phyloP scores from a whole-genome alignment of 2,888 invertebrate genomes.

The Tineola bisselliella region DNA sequence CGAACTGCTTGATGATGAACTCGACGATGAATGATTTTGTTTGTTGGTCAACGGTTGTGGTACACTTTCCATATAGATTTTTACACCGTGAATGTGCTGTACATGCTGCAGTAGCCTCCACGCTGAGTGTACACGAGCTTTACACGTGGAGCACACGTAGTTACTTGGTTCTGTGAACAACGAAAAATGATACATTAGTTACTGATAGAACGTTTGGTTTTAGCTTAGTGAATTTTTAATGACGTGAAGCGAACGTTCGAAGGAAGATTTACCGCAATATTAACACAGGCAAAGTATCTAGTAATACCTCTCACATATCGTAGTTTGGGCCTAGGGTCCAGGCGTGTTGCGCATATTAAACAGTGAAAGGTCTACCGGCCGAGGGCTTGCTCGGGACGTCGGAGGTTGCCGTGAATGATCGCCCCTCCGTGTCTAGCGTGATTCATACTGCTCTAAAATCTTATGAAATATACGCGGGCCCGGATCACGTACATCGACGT shows the following conservation, averaged over 20 bases:
- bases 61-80: constrained; percentile 83
- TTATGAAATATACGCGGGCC: constrained; percentile 66
- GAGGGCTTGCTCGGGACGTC: constrained; percentile 44
- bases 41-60: constrained; percentile 49
- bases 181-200: constrained; percentile 29
- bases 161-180: constrained; percentile 86
- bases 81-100: constrained; percentile 92
- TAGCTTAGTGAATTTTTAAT: constrained; percentile 1
- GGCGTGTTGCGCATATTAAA: constrained; percentile 57
- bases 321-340: constrained; percentile 60
- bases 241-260: constrained; percentile 25
- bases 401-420: constrained; percentile 57
- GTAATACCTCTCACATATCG: constrained; percentile 69
- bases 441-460: constrained; percentile 68
- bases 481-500: constrained; percentile 59
- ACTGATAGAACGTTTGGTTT: constrained; percentile 11
- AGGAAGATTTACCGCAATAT: constrained; percentile 62
- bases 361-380: constrained; percentile 40
- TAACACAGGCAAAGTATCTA: constrained; percentile 66
- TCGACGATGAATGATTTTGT: constrained; percentile 68
- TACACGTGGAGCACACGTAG: constrained; percentile 94
- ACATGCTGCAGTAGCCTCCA: constrained; percentile 96
- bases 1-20: constrained; percentile 67
- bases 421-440: constrained; percentile 62
- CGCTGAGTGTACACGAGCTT: constrained; percentile 90